A percentile compares a stretch with the other conserved stretches of the same genome.
These are phyloP conservation scores for Actinernus sp. DNA, from an alignment of 92 coral and sea anemone species.

Conservation along the genomic window DNA sequence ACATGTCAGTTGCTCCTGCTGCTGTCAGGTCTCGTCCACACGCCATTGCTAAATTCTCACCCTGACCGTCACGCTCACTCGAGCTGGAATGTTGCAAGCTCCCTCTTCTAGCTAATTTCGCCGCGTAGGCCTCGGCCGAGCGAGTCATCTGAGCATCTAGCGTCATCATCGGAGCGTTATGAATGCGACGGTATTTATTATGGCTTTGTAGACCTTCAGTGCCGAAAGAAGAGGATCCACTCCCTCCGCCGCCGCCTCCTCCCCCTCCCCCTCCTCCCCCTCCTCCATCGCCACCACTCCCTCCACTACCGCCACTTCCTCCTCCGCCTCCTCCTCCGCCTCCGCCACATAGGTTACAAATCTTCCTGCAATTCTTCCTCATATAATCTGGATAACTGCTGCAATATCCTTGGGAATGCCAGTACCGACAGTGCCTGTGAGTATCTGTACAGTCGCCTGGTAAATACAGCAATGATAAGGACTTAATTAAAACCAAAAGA, in stretches of 20 bases:
- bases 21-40: slow-evolving; percentile 63
- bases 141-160: slow-evolving; percentile 72
- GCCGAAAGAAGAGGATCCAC: slow-evolving; percentile 12
- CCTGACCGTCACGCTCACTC: slow-evolving; percentile 52
- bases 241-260: slow-evolving; percentile 22
- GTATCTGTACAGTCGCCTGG: slow-evolving; percentile 24
- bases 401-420: slow-evolving; percentile 26
- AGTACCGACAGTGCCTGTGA: slow-evolving; percentile 27
- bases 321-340: slow-evolving; percentile 19
- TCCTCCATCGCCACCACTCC: slow-evolving; percentile 13
- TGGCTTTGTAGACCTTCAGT: slow-evolving; percentile 58
- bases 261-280: slow-evolving; percentile 18
- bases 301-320: slow-evolving; percentile 8
- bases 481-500: too few species aligned
- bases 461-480: too few species aligned
- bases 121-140: slow-evolving; percentile 77
- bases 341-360: slow-evolving; percentile 13
- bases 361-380: slow-evolving; percentile 13
- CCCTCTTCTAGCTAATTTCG: slow-evolving; percentile 65
- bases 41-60: slow-evolving; percentile 87
- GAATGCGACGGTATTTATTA: slow-evolving; percentile 80
- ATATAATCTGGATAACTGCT: slow-evolving; percentile 10
- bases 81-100: slow-evolving; percentile 54
- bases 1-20: slow-evolving; percentile 59
- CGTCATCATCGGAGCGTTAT: slow-evolving; percentile 71